phyloP scores from a whole-genome alignment of 1,140 invertebrate genomes.

The Hyles vespertilio region DNA sequence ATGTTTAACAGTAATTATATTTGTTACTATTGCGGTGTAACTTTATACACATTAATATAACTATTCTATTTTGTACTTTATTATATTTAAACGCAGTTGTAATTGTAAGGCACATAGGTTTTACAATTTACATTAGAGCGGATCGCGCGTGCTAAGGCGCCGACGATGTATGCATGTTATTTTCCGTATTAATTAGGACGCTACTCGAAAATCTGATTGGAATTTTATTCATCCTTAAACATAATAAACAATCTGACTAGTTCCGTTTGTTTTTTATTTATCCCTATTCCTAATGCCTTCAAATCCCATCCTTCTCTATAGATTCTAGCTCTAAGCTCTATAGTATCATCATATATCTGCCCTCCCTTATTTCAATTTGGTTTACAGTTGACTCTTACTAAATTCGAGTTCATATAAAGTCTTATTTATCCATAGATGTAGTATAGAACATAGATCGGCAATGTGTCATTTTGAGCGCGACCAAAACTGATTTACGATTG shows the following conservation, averaged over 20 bases:
- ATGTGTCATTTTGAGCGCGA: no score
- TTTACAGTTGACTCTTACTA: no score
- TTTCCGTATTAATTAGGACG: conserved; percentile 51
- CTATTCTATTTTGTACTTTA: conserved; percentile 59
- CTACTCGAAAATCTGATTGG: conserved; percentile 51
- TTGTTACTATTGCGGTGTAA: conserved; percentile 50
- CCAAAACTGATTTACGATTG: no score
- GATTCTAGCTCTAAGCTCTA: no score
- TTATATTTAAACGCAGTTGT: conserved; percentile 39
- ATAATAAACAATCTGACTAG: conserved; percentile 70
- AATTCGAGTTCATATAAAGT: no score
- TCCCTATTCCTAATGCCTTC: neutral
- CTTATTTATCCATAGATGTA: no score
- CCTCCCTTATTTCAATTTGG: no score
- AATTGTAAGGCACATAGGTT: conserved; percentile 60
- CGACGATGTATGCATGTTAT: conserved; percentile 50
- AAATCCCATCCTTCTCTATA: neutral
- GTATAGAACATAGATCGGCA: no score
- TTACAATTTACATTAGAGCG: conserved; percentile 40
- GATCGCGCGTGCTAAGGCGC: conserved; percentile 36
- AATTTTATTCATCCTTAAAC: conserved; percentile 53
- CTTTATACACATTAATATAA: conserved; percentile 32
- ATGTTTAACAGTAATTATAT: conserved; percentile 60
- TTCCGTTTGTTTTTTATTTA: conserved; percentile 15
- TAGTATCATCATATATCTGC: no score